These are phyloP conservation scores for Acrobasis consociella DNA, from an alignment of 2,888 invertebrate species.

Conservation along the genomic window DNA sequence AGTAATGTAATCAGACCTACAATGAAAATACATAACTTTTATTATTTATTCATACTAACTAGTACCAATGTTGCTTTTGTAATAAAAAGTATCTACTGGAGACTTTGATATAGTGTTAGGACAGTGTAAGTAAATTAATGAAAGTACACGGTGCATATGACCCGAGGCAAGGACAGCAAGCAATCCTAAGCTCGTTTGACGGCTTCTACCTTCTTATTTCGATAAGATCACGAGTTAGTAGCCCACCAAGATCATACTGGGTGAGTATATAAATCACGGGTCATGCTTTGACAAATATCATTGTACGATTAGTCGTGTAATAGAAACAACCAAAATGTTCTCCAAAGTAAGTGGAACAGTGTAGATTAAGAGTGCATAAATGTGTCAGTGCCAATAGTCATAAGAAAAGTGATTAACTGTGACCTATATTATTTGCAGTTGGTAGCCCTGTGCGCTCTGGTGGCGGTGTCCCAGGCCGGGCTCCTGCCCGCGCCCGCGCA, in stretches of 20 bases:
- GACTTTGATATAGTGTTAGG: not conserved
- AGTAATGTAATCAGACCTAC: no score
- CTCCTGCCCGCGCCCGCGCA: conserved; percentile 58
- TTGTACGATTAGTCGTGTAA: conserved; percentile 20
- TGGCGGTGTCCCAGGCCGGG: conserved; percentile 47
- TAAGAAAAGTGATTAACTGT: no score
- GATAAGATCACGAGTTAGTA: conserved; percentile 8
- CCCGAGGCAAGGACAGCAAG: conserved; percentile 14
- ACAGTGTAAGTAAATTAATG: not conserved
- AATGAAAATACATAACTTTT: no score
- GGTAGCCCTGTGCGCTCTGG: conserved; percentile 35
- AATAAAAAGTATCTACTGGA: not conserved
- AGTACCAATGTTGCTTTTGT: no score
- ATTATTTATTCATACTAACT: no score
- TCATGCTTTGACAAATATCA: conserved; percentile 18
- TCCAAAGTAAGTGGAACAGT: conserved; percentile 31
- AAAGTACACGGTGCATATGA: conserved; percentile 3
- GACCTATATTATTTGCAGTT: conserved; percentile 26
- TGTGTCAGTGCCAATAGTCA: not conserved
- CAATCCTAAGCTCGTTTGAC: conserved; percentile 19
- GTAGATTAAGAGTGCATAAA: not conserved
- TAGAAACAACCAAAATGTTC: conserved; percentile 30
- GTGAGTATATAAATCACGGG: not conserved
- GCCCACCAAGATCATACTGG: not conserved
- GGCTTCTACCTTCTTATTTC: conserved; percentile 9